Percentiles rank a stretch among this genome's conserved stretches.
Conservation (phyloP, 37 sponge, comb jelly and placozoan genomes). For the Cladorhizidae sp. region DNA sequence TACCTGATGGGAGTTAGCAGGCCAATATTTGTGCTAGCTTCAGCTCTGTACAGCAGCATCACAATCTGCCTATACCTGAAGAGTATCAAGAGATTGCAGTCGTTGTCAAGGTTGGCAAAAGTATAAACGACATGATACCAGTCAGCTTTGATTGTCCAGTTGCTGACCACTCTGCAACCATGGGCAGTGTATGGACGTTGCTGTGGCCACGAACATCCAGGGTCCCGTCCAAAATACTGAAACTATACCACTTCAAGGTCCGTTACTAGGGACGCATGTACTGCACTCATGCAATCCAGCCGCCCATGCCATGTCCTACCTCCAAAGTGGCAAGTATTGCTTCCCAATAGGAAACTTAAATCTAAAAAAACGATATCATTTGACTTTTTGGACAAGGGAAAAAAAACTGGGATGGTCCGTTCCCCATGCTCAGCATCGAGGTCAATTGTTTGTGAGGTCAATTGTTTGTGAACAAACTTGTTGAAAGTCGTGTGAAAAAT, state of each 20-base stretch:
- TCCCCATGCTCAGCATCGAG: constrained; percentile 27
- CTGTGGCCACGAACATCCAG: too few species aligned
- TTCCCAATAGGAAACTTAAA: constrained; percentile 44
- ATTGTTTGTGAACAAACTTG: constrained; percentile 40
- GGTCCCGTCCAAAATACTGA: too few species aligned
- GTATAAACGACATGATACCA: too few species aligned
- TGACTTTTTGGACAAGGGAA: constrained; percentile 34
- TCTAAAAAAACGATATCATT: constrained; percentile 56
- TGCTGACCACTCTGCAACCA: too few species aligned
- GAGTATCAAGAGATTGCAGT: too few species aligned
- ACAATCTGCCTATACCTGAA: constrained; percentile 39
- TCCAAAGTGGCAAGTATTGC: constrained; percentile 24
- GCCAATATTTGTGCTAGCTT: constrained; percentile 36
- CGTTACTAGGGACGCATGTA: not conserved
- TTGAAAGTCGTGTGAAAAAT: constrained; percentile 33
- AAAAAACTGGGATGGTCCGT: constrained; percentile 42
- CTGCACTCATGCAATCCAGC: constrained; percentile 1
- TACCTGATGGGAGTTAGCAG: constrained; percentile 26
- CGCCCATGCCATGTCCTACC: constrained; percentile 3
- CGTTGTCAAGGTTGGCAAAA: too few species aligned
- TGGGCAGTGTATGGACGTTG: too few species aligned
- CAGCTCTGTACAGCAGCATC: constrained; percentile 30
- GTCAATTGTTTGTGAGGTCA: constrained; percentile 45
- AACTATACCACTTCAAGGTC: too few species aligned
- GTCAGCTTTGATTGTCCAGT: too few species aligned